Conservation (phyloP, 2,797 vertebrate species). For the Acropternis orthonyx region DNA sequence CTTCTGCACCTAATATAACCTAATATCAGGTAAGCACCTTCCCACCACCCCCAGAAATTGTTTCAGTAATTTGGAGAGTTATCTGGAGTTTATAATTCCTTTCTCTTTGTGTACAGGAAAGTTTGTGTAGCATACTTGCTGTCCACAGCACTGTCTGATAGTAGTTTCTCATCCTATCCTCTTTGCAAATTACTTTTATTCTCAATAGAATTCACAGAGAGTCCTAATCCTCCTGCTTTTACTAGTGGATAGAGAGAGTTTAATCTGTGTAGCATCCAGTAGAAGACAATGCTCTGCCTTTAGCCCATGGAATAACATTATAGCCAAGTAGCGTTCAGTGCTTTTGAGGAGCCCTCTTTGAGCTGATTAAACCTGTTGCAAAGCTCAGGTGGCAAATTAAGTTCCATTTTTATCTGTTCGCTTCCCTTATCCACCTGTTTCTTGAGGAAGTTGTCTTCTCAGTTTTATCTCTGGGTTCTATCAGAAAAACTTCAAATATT, state of each 20-base stretch:
- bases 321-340: background rate
- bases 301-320: background rate
- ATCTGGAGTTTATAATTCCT: background rate
- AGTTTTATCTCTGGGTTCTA: background rate
- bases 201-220: background rate
- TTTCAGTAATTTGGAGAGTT: background rate
- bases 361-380: background rate
- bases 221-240: background rate
- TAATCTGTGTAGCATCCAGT: background rate
- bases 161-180: background rate
- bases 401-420: background rate
- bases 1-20: background rate
- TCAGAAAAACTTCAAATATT: background rate
- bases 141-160: background rate
- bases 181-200: background rate
- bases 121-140: background rate
- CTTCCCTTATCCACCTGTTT: background rate
- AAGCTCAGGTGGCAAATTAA: background rate
- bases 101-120: background rate
- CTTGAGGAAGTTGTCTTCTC: background rate
- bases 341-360: background rate
- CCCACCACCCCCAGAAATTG: background rate
- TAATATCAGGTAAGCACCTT: background rate
- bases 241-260: background rate
- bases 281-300: background rate